phyloP scores from a whole-genome alignment of 1,140 invertebrate genomes.

The Mactra quadrangularis region DNA sequence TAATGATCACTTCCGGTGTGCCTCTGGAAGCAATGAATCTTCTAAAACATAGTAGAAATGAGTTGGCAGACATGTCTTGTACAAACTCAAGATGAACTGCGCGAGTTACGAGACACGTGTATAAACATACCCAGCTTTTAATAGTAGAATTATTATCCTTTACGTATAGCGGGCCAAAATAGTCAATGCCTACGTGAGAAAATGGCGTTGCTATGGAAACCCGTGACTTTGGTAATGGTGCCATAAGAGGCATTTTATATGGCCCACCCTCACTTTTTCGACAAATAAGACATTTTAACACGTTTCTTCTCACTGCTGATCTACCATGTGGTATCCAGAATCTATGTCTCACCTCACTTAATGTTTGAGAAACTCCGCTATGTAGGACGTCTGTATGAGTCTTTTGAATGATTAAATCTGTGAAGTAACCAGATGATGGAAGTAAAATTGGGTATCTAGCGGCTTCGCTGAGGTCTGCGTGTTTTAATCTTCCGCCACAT shows the following conservation, averaged over 20 bases:
- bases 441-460: conserved; percentile 14
- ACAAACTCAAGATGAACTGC: conserved; percentile 29
- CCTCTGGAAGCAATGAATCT: conserved; percentile 30
- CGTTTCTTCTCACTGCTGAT: conserved; percentile 12
- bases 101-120: conserved; percentile 32
- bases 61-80: conserved; percentile 1
- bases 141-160: conserved; percentile 1
- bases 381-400: conserved; percentile 23
- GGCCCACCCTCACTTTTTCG: conserved; percentile 25
- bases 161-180: conserved; percentile 11
- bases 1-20: background rate
- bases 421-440: background rate
- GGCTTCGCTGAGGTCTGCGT: background rate
- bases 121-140: conserved; percentile 29
- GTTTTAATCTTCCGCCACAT: background rate
- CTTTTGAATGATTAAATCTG: conserved; percentile 22
- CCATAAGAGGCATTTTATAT: conserved; percentile 21
- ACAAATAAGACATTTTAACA: conserved; percentile 23
- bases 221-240: background rate
- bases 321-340: conserved; percentile 40
- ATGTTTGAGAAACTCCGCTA: conserved; percentile 27
- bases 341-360: conserved; percentile 14
- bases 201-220: conserved; percentile 18
- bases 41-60: conserved; percentile 32
- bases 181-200: background rate